Evolutionary conservation across 2,888 invertebrate species (phyloP).

Genomic region (Drosophila hamatofila): DNA sequence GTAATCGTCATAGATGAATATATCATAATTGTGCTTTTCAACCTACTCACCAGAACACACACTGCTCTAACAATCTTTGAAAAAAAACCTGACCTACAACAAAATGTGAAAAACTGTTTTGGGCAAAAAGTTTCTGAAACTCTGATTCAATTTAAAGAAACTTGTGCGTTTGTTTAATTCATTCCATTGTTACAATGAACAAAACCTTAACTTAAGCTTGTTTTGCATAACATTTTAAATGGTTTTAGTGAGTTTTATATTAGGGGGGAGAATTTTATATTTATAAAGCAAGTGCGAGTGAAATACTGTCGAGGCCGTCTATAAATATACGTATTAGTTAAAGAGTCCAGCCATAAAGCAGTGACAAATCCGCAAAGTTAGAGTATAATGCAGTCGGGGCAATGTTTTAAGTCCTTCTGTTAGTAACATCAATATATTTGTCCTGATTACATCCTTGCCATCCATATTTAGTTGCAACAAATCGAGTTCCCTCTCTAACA

Average conservation of each 20-base stretch:
- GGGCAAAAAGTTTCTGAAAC: background rate
- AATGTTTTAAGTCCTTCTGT: background rate
- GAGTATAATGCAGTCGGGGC: background rate
- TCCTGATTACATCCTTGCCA: background rate
- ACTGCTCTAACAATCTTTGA: background rate
- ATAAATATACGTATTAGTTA: too few relatives aligned
- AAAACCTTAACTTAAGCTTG: background rate
- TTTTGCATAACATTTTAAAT: too few relatives aligned
- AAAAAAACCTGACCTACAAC: conserved; percentile 18
- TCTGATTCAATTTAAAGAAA: background rate
- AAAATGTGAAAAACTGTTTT: background rate
- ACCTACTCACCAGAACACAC: conserved; percentile 5
- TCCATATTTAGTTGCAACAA: background rate
- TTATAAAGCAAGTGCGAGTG: too few relatives aligned
- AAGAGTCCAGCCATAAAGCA: too few relatives aligned
- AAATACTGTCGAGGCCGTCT: too few relatives aligned
- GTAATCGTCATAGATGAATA: conserved; percentile 3
- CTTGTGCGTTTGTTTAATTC: background rate
- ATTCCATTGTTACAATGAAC: background rate
- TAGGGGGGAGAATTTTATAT: too few relatives aligned
- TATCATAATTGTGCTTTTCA: background rate
- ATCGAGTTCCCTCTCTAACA: background rate
- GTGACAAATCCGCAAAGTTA: too few relatives aligned
- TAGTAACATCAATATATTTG: background rate
- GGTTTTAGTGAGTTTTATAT: too few relatives aligned